phyloP scores from a whole-genome alignment of 1,140 invertebrate species.

The Dendroctonus ponderosae region DNA sequence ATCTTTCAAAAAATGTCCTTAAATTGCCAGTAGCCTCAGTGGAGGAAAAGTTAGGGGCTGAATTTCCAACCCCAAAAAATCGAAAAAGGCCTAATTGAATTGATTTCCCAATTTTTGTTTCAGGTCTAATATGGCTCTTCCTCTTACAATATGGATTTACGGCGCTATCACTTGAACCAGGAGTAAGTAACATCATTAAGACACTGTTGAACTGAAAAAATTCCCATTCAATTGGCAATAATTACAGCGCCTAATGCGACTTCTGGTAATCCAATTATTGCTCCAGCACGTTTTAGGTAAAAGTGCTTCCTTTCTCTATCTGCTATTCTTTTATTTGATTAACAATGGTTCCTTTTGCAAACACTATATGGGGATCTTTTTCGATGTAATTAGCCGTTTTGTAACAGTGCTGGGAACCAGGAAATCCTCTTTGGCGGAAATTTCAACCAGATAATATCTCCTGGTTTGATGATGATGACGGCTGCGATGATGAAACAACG shows the following conservation, averaged over 20 bases:
- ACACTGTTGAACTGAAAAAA: background rate
- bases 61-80: background rate
- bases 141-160: constrained; percentile 45
- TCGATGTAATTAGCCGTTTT: constrained; percentile 12
- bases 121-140: constrained; percentile 47
- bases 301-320: too few species aligned
- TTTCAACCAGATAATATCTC: background rate
- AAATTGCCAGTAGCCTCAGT: background rate
- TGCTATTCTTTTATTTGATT: too few species aligned
- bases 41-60: background rate
- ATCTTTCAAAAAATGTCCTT: background rate
- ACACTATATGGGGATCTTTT: background rate
- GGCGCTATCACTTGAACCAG: constrained; percentile 48
- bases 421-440: constrained; percentile 4
- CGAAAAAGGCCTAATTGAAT: background rate
- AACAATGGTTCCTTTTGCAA: too few species aligned
- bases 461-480: too few species aligned
- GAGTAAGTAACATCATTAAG: constrained; percentile 42
- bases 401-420: constrained; percentile 13
- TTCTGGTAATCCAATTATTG: too few species aligned
- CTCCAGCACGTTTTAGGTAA: too few species aligned
- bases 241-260: too few species aligned
- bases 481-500: too few species aligned
- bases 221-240: too few species aligned
- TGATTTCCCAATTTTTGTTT: constrained; percentile 30